Conservation (phyloP, 2,113 vertebrate genomes). For the Aptenodytes patagonicus region DNA sequence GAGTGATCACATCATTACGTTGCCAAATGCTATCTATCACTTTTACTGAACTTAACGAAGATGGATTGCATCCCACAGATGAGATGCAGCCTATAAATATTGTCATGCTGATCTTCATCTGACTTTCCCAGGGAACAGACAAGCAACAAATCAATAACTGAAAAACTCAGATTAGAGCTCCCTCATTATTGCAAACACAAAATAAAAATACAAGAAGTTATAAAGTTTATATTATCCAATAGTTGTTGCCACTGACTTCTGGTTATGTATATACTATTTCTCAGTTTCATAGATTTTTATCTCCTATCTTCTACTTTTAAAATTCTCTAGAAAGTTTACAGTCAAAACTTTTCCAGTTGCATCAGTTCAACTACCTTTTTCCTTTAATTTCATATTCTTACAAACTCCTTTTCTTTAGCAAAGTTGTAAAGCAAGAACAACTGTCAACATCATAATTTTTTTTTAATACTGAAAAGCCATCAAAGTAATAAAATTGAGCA, state of each 20-base stretch:
- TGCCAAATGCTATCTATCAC: slow-evolving; percentile 84
- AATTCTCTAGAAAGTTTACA: background rate
- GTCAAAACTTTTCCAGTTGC: background rate
- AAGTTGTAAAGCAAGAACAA: background rate
- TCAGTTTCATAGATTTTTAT: background rate
- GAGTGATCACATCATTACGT: slow-evolving; percentile 80
- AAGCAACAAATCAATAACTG: slow-evolving; percentile 75
- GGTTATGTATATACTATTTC: background rate
- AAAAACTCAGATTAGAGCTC: slow-evolving; percentile 53
- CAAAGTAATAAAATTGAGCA: background rate
- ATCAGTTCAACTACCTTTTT: background rate
- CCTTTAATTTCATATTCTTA: background rate
- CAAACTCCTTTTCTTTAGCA: background rate
- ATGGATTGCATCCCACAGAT: slow-evolving; percentile 75
- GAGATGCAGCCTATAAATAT: slow-evolving; percentile 80
- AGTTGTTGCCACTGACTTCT: background rate
- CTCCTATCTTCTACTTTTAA: background rate
- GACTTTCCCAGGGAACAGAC: slow-evolving; percentile 74
- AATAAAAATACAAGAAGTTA: background rate
- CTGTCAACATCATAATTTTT: background rate
- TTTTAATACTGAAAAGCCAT: background rate
- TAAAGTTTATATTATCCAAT: background rate
- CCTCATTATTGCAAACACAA: background rate
- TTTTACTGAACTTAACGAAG: slow-evolving; percentile 84
- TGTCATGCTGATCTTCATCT: slow-evolving; percentile 79